Percentiles rank a stretch among this genome's conserved stretches.
These are phyloP conservation scores for Oreocharis arfaki DNA, from an alignment of 2,113 vertebrate genomes.

Conservation along the genomic window DNA sequence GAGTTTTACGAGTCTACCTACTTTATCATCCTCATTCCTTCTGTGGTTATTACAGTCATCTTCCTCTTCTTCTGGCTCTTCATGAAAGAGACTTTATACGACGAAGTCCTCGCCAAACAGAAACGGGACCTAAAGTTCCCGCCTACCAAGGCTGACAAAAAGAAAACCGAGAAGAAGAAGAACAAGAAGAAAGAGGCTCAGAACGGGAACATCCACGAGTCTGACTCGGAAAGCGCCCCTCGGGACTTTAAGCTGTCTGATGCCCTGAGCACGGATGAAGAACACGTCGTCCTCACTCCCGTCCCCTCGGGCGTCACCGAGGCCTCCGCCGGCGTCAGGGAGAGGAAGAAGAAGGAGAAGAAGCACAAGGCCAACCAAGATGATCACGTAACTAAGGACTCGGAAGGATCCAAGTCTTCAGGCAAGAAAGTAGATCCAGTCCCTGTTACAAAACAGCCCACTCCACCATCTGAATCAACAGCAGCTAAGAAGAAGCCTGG, in stretches of 20 bases:
- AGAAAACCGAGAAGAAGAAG: constrained; percentile 94
- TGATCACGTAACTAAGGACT: constrained; percentile 72
- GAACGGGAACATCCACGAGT: constrained; percentile 82
- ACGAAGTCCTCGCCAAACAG: constrained; percentile 93
- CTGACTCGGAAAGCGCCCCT: constrained; percentile 82
- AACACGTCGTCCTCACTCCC: constrained; percentile 63
- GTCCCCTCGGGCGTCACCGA: constrained; percentile 63
- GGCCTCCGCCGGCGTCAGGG: constrained; percentile 72
- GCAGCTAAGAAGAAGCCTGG: constrained; percentile 81
- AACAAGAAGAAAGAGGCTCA: constrained; percentile 92
- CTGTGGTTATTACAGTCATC: constrained; percentile 90
- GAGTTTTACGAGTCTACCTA: constrained; percentile 96
- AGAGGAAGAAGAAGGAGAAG: constrained; percentile 94
- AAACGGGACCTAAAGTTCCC: constrained; percentile 88
- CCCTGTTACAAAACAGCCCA: constrained; percentile 83
- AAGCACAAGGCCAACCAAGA: constrained; percentile 73
- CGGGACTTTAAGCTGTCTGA: constrained; percentile 85
- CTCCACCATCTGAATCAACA: constrained; percentile 73
- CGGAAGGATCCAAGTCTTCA: constrained; percentile 81
- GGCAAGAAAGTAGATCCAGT: constrained; percentile 78
- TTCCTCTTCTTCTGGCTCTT: constrained; percentile 99
- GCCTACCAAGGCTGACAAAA: constrained; percentile 85
- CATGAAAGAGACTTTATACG: constrained; percentile 98
- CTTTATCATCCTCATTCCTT: constrained; percentile 91
- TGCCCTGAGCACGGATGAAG: constrained; percentile 75